phyloP scores from a whole-genome alignment of 2,888 invertebrate species.

The Melanostoma mellinum region DNA sequence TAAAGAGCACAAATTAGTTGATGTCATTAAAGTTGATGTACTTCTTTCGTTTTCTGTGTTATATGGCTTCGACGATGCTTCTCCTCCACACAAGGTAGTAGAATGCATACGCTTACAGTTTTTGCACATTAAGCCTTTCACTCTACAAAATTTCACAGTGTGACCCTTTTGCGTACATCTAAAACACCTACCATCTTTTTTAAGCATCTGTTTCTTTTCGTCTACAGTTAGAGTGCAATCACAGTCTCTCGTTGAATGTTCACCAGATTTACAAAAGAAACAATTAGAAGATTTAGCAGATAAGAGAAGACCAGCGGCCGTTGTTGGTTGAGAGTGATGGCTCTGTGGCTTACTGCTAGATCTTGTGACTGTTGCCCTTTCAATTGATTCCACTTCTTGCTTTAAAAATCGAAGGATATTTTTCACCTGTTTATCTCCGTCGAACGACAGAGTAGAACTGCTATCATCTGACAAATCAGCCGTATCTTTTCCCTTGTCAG shows the following conservation, averaged over 20 bases:
- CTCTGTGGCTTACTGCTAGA: background rate
- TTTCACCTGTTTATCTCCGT: conserved; percentile 1
- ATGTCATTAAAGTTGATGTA: background rate
- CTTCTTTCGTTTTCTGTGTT: background rate
- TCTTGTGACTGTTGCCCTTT: background rate
- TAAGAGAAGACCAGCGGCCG: background rate
- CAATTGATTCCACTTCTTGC: background rate
- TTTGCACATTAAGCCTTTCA: too few relatives aligned
- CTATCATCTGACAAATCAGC: background rate
- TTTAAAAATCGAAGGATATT: background rate
- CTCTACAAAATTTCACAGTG: too few relatives aligned
- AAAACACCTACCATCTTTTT: too few relatives aligned
- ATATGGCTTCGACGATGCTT: background rate
- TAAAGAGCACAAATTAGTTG: too few relatives aligned
- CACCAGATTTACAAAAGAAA: background rate
- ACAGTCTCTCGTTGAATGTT: background rate
- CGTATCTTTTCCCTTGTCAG: background rate
- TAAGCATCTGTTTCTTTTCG: too few relatives aligned
- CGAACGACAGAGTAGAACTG: conserved; percentile 2
- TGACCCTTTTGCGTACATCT: too few relatives aligned
- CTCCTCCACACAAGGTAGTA: background rate
- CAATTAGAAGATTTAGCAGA: background rate
- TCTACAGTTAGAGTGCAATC: too few relatives aligned
- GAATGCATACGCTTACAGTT: too few relatives aligned
- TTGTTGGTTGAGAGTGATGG: background rate